Percentiles rank a stretch among this genome's conserved stretches.
These are phyloP conservation scores for Scartelaos histophorus DNA, from an alignment of 2,113 vertebrate species.

Conservation along the genomic window DNA sequence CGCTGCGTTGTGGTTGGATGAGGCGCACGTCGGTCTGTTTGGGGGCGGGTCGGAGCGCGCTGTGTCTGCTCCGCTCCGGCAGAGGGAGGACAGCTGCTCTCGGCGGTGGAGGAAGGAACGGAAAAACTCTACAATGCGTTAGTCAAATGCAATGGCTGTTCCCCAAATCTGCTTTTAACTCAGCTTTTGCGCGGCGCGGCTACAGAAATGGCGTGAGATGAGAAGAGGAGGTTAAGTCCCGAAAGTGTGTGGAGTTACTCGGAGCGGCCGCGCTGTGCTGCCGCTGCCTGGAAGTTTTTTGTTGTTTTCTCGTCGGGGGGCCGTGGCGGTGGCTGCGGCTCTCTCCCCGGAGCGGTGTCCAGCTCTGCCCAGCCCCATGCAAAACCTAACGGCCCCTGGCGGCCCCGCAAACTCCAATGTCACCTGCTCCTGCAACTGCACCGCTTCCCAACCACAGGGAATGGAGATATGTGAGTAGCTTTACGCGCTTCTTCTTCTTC, in stretches of 20 bases:
- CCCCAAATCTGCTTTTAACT: slow-evolving; percentile 12
- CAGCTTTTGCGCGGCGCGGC: slow-evolving; percentile 15
- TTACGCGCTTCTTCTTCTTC: slow-evolving; percentile 21
- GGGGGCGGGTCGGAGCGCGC: slow-evolving; percentile 51
- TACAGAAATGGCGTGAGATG: slow-evolving; percentile 62
- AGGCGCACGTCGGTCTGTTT: slow-evolving; percentile 38
- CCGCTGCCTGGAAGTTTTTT: slow-evolving; percentile 74
- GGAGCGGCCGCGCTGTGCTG: slow-evolving; percentile 58
- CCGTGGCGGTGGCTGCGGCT: slow-evolving; percentile 75
- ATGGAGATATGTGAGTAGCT: slow-evolving; percentile 83
- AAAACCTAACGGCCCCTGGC: slow-evolving; percentile 79
- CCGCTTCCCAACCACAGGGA: slow-evolving; percentile 80
- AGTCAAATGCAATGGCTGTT: slow-evolving; percentile 37
- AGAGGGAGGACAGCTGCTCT: slow-evolving; percentile 64
- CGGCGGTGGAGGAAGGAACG: slow-evolving; percentile 46
- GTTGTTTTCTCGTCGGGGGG: slow-evolving; percentile 71
- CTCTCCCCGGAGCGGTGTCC: slow-evolving; percentile 76
- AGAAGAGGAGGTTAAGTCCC: slow-evolving; percentile 49
- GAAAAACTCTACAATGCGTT: slow-evolving; percentile 48
- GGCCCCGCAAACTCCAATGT: slow-evolving; percentile 83
- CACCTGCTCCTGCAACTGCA: slow-evolving; percentile 85
- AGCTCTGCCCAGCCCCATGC: slow-evolving; percentile 76
- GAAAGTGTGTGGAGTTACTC: slow-evolving; percentile 63
- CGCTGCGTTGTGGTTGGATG: slow-evolving; percentile 57
- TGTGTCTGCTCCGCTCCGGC: slow-evolving; percentile 40